These are phyloP conservation scores for Myotis daubentonii DNA, from an alignment of 2,797 vertebrate genomes.

Conservation along the genomic window DNA sequence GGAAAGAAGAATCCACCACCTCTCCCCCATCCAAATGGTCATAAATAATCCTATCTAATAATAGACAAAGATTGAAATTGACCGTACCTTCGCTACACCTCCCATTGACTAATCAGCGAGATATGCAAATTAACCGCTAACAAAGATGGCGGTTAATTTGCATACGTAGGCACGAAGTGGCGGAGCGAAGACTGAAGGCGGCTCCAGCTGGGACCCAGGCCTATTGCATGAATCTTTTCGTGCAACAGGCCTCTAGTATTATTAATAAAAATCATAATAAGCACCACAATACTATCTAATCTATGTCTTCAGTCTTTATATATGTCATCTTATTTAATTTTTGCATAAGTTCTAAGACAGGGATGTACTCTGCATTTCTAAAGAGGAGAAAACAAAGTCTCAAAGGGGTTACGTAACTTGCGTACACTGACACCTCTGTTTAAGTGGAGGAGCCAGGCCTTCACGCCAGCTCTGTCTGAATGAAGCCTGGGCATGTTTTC, in stretches of 20 bases:
- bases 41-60: not conserved
- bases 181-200: too few relatives aligned
- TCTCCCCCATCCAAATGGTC: not conserved
- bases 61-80: too few relatives aligned
- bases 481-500: conserved; percentile 12
- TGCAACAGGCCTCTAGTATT: not conserved
- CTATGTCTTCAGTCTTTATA: not conserved
- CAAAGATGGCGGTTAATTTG: too few relatives aligned
- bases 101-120: too few relatives aligned
- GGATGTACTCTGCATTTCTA: not conserved
- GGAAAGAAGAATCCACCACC: not conserved
- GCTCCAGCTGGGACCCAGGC: too few relatives aligned
- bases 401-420: conserved; percentile 9
- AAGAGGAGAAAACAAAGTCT: conserved; percentile 31
- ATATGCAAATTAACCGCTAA: too few relatives aligned
- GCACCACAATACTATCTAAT: not conserved
- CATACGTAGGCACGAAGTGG: too few relatives aligned
- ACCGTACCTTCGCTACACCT: too few relatives aligned
- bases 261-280: not conserved
- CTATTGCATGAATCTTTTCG: too few relatives aligned
- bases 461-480: not conserved
- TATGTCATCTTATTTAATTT: not conserved
- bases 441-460: not conserved
- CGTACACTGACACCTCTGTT: conserved; percentile 21
- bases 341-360: conserved; percentile 9